Conservation (phyloP, 2,797 vertebrate genomes). For the Myoxocephalus aenaeus region DNA sequence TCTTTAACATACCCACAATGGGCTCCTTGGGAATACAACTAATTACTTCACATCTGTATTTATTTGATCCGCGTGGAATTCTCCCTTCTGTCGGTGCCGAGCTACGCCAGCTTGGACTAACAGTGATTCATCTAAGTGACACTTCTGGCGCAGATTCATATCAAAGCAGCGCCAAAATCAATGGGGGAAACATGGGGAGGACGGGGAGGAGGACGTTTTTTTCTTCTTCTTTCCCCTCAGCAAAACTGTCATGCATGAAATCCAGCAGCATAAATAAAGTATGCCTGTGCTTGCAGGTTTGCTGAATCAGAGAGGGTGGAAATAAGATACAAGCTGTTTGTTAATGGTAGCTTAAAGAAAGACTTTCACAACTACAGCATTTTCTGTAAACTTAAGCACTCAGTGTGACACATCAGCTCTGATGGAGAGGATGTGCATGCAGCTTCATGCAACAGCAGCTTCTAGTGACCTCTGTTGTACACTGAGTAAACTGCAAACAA, state of each 20-base stretch:
- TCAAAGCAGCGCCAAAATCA: conserved; percentile 86
- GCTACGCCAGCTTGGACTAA: conserved; percentile 91
- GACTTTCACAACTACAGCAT: conserved; percentile 57
- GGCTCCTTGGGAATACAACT: conserved; percentile 94
- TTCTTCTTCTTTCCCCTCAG: conserved; percentile 52
- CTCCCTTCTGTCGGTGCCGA: conserved; percentile 92
- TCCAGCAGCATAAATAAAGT: conserved; percentile 73
- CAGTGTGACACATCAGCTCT: conserved; percentile 3
- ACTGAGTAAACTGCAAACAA: conserved; percentile 56
- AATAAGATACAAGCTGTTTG: conserved; percentile 76
- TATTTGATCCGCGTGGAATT: conserved; percentile 96
- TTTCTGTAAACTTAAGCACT: conserved; percentile 38
- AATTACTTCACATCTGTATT: conserved; percentile 99
- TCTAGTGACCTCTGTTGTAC: conserved; percentile 77
- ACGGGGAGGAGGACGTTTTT: conserved; percentile 52
- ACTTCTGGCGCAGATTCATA: conserved; percentile 90
- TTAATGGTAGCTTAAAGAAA: conserved; percentile 61
- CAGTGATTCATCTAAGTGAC: conserved; percentile 94
- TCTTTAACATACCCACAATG: conserved; percentile 91
- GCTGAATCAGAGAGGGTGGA: conserved; percentile 70
- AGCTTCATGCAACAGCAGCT: conserved; percentile 55
- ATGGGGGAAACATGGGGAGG: conserved; percentile 85
- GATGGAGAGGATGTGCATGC: conserved; percentile 19
- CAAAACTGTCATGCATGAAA: conserved; percentile 72
- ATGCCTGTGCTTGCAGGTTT: conserved; percentile 64